These are phyloP conservation scores for Onychomys torridus DNA, from an alignment of 2,797 vertebrate species.

Conservation along the genomic window DNA sequence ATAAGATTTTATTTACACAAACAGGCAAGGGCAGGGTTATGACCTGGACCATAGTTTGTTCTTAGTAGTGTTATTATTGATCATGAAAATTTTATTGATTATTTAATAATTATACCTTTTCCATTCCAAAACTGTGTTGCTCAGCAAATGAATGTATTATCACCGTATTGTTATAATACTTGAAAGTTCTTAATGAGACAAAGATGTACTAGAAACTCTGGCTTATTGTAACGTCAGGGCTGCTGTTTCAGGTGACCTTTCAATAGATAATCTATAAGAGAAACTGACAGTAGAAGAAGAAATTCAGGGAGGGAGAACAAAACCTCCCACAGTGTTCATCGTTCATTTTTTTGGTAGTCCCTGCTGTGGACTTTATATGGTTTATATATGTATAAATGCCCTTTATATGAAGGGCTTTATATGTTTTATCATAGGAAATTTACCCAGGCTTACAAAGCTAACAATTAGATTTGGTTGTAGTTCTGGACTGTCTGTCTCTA, in stretches of 20 bases:
- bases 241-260: background rate
- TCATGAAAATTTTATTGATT: constrained; percentile 40
- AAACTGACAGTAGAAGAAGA: background rate
- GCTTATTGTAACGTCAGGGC: background rate
- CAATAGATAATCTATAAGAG: background rate
- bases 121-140: constrained; percentile 4
- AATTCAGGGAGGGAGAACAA: background rate
- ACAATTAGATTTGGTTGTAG: constrained; percentile 1
- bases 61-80: constrained; percentile 26
- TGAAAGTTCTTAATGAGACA: constrained; percentile 41
- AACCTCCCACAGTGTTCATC: background rate
- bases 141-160: constrained; percentile 19
- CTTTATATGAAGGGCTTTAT: background rate
- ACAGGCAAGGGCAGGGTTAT: constrained; percentile 5
- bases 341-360: background rate
- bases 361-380: background rate
- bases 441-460: background rate
- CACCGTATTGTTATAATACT: background rate
- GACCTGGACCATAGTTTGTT: background rate
- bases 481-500: background rate
- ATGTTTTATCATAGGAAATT: background rate
- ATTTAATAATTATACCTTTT: constrained; percentile 11
- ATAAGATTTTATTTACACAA: constrained; percentile 47
- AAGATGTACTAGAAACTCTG: constrained; percentile 8
- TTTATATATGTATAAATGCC: background rate